Conservation (phyloP, 2,888 invertebrate species). For the Alitta virens region DNA sequence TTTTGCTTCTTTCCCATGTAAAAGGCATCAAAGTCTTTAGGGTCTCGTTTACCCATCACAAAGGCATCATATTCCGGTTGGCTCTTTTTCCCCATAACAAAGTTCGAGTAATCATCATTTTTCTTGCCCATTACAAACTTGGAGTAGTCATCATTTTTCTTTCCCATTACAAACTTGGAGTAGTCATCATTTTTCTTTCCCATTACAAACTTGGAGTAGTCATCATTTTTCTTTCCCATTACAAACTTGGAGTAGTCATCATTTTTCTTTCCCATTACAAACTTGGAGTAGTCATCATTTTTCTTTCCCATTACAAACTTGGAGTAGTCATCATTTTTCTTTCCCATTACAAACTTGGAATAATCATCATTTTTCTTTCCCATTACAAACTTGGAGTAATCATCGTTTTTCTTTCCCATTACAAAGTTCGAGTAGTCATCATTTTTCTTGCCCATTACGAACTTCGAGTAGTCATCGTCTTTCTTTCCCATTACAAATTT, state of each 20-base stretch:
- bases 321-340: background rate
- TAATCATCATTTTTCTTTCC: background rate
- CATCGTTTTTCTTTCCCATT: background rate
- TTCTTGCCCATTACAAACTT: background rate
- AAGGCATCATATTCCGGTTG: background rate
- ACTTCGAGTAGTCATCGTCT: background rate
- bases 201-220: background rate
- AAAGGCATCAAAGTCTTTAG: background rate
- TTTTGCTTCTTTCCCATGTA: background rate
- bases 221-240: background rate
- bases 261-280: background rate
- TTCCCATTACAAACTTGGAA: background rate
- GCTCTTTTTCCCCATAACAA: background rate
- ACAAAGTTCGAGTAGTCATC: background rate
- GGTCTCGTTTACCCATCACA: background rate
- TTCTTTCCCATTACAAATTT: conserved; percentile 1
- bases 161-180: background rate
- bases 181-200: background rate
- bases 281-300: background rate
- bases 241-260: background rate
- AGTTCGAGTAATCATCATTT: background rate
- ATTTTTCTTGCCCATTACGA: background rate
- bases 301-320: background rate
- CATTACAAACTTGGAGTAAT: background rate
- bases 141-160: background rate